Base-by-base conservation (phyloP, 2,888 invertebrate species). In the Oscheius sp. region DNA sequence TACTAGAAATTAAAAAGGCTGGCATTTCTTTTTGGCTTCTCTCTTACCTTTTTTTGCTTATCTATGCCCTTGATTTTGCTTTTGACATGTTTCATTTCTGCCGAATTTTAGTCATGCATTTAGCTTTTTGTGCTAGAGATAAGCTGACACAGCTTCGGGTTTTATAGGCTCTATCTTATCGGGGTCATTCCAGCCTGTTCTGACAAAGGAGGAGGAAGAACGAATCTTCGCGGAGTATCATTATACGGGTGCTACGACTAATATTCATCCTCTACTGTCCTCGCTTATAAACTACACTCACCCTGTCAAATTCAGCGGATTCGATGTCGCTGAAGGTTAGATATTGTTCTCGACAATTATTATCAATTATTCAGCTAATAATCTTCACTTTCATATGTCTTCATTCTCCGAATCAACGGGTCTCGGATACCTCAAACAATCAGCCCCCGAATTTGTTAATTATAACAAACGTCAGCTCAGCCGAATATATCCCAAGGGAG, bases 391-490 rank as follows among this genome's bases (percentile, higher is more conserved):
- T 89, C 95, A 97, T 88, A 98, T 98, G 98, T 97, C 96, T 4
- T 97, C 96, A 72, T 98, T 97, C 89, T 94, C 97, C 80, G 98
- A 98, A 89, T 95, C 94, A 26, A 92, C 94, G 54, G 98, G 96
- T 81, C 91, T 98, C 88, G 94, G 93, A 87, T 94, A 94, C 87
- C 90, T 98, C 75, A 96, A 96, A 89, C 92, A 93, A 72, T 93
- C 93, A 85, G 94, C 96, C 67, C 94, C 97, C 67, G 98, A 98
- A 88, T 96, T 98, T 89, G 97, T 98, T 85, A 98, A 98, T 82
- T 99, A 99, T 88, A 99, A 99, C 89, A 99, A 98, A 89, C 90
- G 97, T 22, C 98, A 99, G 89, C 94, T 98, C 93, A 95, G 95
- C 80, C 90, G 98, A 71, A 98, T 99, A 86, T 99, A 99, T 88